Conservation (phyloP, 2,888 invertebrate genomes). For the Eupithecia dodoneata region DNA sequence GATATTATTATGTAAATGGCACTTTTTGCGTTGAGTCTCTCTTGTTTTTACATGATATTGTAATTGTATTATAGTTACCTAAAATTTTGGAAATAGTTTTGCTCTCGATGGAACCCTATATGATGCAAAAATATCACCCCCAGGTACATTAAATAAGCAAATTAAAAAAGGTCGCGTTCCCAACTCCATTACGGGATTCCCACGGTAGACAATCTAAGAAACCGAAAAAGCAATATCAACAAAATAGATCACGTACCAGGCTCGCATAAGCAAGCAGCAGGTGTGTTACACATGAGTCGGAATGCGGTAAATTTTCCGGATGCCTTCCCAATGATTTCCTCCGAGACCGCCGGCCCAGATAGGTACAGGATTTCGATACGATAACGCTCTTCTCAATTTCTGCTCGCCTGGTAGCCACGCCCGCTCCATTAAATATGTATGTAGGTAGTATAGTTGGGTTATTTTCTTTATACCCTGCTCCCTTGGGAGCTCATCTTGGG, state of each 20-base stretch:
- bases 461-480: slow-evolving; percentile 62
- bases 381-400: slow-evolving; percentile 80
- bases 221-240: slow-evolving; percentile 62
- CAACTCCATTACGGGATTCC: slow-evolving; percentile 29
- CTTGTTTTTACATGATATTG: not conserved
- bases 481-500: slow-evolving; percentile 66
- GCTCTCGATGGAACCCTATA: not conserved
- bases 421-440: slow-evolving; percentile 76
- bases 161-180: slow-evolving; percentile 18
- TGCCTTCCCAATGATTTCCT: slow-evolving; percentile 92
- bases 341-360: slow-evolving; percentile 86
- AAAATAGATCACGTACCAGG: slow-evolving; percentile 76
- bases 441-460: slow-evolving; percentile 57
- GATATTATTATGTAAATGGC: no score
- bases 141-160: not conserved
- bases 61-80: not conserved
- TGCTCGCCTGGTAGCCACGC: slow-evolving; percentile 74
- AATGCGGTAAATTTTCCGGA: slow-evolving; percentile 86
- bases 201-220: slow-evolving; percentile 47
- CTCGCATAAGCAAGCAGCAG: slow-evolving; percentile 75
- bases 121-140: not conserved
- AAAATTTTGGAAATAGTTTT: not conserved
- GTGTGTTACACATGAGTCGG: slow-evolving; percentile 79
- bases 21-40: not conserved
- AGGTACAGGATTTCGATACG: slow-evolving; percentile 84